phyloP scores from a whole-genome alignment of 2,888 invertebrate genomes.

The Psylliodes chrysocephalus region DNA sequence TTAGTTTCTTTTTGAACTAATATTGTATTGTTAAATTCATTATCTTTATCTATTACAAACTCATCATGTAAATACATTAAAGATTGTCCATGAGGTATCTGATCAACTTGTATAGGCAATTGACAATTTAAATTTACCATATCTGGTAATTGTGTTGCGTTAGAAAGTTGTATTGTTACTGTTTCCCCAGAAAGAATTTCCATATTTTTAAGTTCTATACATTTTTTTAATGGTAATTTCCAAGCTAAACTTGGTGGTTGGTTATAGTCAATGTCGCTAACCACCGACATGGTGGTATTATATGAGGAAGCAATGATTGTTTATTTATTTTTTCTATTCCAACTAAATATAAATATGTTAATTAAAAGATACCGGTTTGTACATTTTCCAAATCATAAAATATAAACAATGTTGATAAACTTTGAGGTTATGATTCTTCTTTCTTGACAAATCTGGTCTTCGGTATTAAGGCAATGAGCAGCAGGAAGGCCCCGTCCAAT shows the following conservation, averaged over 20 bases:
- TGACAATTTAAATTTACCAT: slow-evolving; percentile 16
- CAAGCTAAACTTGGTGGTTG: slow-evolving; percentile 28
- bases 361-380: too few species aligned
- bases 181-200: slow-evolving; percentile 23
- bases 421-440: background rate
- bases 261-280: slow-evolving; percentile 27
- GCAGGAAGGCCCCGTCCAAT: too few species aligned
- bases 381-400: background rate
- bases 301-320: background rate
- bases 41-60: background rate
- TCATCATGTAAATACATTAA: slow-evolving; percentile 7
- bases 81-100: background rate
- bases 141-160: slow-evolving; percentile 10
- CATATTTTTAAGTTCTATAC: slow-evolving; percentile 22
- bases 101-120: background rate
- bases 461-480: too few species aligned
- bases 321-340: background rate
- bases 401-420: background rate
- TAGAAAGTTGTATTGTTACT: slow-evolving; percentile 19
- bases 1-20: background rate
- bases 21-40: background rate
- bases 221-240: slow-evolving; percentile 33
- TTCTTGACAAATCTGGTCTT: background rate
- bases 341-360: too few species aligned
- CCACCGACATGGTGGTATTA: slow-evolving; percentile 22